phyloP scores from a whole-genome alignment of 2,888 invertebrate species.

The Maniola hyperantus region DNA sequence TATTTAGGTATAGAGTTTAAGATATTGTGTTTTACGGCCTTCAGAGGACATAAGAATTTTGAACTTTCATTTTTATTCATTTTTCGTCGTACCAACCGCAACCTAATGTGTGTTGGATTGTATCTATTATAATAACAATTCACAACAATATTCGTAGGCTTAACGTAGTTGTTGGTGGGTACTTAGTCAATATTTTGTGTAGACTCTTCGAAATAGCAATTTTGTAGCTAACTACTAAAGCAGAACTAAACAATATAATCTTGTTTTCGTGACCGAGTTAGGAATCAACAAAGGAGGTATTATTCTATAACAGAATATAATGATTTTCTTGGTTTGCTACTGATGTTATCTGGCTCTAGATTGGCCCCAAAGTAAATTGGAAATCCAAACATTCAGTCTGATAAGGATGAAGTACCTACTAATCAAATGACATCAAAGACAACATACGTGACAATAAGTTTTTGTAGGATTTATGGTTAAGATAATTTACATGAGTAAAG shows the following conservation, averaged over 20 bases:
- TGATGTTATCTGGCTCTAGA: constrained; percentile 10
- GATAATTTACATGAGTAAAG: too few relatives aligned
- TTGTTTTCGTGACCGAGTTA: constrained; percentile 11
- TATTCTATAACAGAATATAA: constrained; percentile 6
- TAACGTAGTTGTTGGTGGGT: too few relatives aligned
- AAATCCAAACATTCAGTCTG: background rate
- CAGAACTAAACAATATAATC: constrained; percentile 1
- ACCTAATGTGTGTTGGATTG: too few relatives aligned
- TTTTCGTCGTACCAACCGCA: too few relatives aligned
- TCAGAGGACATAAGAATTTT: too few relatives aligned
- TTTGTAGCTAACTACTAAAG: background rate
- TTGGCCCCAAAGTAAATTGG: constrained; percentile 6
- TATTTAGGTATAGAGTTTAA: too few relatives aligned
- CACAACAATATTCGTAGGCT: too few relatives aligned
- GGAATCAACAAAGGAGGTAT: constrained; percentile 2
- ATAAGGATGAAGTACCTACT: background rate
- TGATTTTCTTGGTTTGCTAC: constrained; percentile 6
- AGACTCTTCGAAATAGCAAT: background rate
- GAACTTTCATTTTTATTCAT: too few relatives aligned
- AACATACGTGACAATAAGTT: background rate
- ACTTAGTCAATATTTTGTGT: too few relatives aligned
- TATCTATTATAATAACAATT: too few relatives aligned
- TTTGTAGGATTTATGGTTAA: too few relatives aligned
- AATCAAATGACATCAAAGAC: background rate
- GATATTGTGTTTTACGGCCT: too few relatives aligned